These are phyloP conservation scores for Malthinus seriepunctatus DNA, from an alignment of 2,888 invertebrate species.

Conservation along the genomic window DNA sequence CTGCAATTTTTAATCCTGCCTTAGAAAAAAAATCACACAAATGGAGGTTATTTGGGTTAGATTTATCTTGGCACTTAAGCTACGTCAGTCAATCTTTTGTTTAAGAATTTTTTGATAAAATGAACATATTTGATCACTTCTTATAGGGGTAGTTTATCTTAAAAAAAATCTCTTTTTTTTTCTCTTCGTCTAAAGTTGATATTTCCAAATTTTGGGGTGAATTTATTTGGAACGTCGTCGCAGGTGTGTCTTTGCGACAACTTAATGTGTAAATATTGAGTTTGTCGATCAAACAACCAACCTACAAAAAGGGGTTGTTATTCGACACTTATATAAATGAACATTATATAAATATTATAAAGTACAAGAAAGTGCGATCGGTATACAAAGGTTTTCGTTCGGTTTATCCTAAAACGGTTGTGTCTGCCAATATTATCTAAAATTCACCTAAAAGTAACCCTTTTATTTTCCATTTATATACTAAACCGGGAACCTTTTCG, in stretches of 20 bases:
- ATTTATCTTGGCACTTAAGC: conserved; percentile 7
- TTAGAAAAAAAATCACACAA: not conserved
- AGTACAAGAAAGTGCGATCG: too few relatives aligned
- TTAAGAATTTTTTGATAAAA: conserved; percentile 4
- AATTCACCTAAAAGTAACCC: conserved; percentile 23
- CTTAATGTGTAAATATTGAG: too few relatives aligned
- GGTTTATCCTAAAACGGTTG: conserved; percentile 26
- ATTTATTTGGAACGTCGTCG: too few relatives aligned
- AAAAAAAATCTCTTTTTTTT: too few relatives aligned
- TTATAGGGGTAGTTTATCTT: too few relatives aligned
- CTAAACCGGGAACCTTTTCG: conserved; percentile 16
- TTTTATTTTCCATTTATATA: conserved; percentile 29
- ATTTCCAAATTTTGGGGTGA: too few relatives aligned
- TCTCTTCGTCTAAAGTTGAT: too few relatives aligned
- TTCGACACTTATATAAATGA: conserved; percentile 3
- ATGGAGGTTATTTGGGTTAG: conserved; percentile 1
- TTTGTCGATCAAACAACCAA: too few relatives aligned
- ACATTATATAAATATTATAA: too few relatives aligned
- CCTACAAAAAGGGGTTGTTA: too few relatives aligned
- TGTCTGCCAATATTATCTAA: conserved; percentile 30
- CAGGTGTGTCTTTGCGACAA: too few relatives aligned
- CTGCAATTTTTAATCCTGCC: conserved; percentile 5
- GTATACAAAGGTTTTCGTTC: conserved; percentile 27
- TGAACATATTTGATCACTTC: too few relatives aligned
- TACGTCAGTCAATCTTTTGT: conserved; percentile 5